These are phyloP conservation scores for Diplazon laetatorius DNA, from an alignment of 2,888 invertebrate species.

Conservation along the genomic window DNA sequence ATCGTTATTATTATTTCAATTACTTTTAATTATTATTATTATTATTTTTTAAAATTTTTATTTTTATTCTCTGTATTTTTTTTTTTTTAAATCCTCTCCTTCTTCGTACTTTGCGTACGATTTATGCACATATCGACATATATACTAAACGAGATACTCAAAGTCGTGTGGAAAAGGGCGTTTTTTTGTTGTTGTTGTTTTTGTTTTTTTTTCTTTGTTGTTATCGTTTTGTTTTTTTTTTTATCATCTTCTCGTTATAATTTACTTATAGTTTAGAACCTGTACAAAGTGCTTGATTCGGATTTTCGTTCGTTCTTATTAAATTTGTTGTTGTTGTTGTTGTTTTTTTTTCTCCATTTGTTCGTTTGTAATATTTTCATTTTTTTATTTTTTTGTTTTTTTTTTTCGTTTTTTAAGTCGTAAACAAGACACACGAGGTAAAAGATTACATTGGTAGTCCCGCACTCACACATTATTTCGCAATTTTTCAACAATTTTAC, in stretches of 20 bases:
- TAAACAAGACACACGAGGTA: constrained; percentile 82
- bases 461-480: constrained; percentile 65
- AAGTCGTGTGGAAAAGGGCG: constrained; percentile 80
- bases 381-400: constrained; percentile 70
- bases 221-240: no score
- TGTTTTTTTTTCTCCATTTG: constrained; percentile 70
- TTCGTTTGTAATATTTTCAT: constrained; percentile 71
- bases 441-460: constrained; percentile 71
- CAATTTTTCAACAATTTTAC: constrained; percentile 54
- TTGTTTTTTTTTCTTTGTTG: no score
- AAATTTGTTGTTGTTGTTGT: constrained; percentile 72
- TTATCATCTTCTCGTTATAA: constrained; percentile 62
- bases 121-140: constrained; percentile 73
- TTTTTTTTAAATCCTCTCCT: neutral
- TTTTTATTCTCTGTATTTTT: no score
- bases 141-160: constrained; percentile 74
- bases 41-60: no score
- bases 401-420: constrained; percentile 73
- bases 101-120: constrained; percentile 67
- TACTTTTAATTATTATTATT: no score
- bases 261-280: constrained; percentile 75
- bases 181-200: no score
- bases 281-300: constrained; percentile 82
- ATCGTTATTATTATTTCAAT: no score
- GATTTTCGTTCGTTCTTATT: constrained; percentile 71